These are phyloP conservation scores for Orbicella faveolata DNA, from an alignment of 64 coral and sea anemone genomes.

Conservation along the genomic window DNA sequence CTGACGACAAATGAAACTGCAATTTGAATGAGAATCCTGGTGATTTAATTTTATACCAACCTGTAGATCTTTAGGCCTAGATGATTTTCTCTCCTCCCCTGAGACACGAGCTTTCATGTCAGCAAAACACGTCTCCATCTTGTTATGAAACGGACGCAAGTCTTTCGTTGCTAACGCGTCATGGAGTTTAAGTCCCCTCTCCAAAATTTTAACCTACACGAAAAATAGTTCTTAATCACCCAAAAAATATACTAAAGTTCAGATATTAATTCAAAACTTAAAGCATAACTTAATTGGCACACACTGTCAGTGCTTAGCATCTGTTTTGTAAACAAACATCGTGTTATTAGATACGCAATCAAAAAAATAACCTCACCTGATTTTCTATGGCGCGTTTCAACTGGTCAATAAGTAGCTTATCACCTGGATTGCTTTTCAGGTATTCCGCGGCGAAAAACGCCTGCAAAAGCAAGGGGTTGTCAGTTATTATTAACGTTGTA, in stretches of 20 bases:
- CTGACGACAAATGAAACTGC: too few species aligned
- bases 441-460: constrained; percentile 72
- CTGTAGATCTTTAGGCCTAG: constrained; percentile 45
- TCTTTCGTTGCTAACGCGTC: constrained; percentile 53
- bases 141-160: constrained; percentile 77
- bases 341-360: background rate
- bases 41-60: background rate
- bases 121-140: constrained; percentile 71
- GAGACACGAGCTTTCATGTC: constrained; percentile 77
- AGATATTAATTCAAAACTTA: background rate
- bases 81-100: constrained; percentile 44
- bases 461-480: background rate
- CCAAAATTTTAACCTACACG: constrained; percentile 62
- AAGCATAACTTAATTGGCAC: background rate
- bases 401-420: constrained; percentile 41
- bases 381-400: constrained; percentile 63
- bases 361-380: constrained; percentile 47
- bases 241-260: too few species aligned
- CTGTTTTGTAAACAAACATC: background rate
- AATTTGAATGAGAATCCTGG: too few species aligned
- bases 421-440: constrained; percentile 62
- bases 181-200: constrained; percentile 70
- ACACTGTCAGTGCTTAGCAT: background rate
- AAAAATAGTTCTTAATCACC: background rate
- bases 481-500: background rate